These are phyloP conservation scores for Danionella dracula DNA, from an alignment of 2,797 vertebrate genomes.

Conservation along the genomic window DNA sequence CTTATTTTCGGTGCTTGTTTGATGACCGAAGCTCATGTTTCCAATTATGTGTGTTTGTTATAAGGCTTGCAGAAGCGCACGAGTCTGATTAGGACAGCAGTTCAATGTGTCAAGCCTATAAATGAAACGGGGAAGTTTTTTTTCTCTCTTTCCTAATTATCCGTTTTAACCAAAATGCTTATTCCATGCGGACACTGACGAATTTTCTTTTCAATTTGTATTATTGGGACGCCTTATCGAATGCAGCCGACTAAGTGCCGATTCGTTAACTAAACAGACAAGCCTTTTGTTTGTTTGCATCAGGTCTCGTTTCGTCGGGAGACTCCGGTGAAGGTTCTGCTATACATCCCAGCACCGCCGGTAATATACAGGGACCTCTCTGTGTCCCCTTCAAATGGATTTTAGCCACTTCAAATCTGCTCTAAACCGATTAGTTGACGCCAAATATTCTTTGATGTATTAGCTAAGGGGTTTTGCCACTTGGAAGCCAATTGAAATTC, in stretches of 20 bases:
- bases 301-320: slow-evolving; percentile 54
- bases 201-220: slow-evolving; percentile 72
- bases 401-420: slow-evolving; percentile 72
- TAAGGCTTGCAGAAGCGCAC: background rate
- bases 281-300: too few relatives aligned
- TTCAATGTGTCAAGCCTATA: background rate
- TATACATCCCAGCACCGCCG: slow-evolving; percentile 44
- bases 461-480: slow-evolving; percentile 78
- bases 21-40: background rate
- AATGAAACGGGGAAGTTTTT: background rate
- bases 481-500: slow-evolving; percentile 81
- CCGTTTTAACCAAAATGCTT: slow-evolving; percentile 61
- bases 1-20: slow-evolving; percentile 3
- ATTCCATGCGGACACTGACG: slow-evolving; percentile 58
- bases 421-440: slow-evolving; percentile 81
- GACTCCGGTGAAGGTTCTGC: slow-evolving; percentile 59
- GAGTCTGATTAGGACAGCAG: background rate
- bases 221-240: slow-evolving; percentile 71
- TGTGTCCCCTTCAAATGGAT: slow-evolving; percentile 64
- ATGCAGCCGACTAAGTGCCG: slow-evolving; percentile 67
- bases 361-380: slow-evolving; percentile 52
- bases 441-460: slow-evolving; percentile 82
- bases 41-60: background rate
- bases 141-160: slow-evolving; percentile 51
- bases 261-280: too few relatives aligned